Percentiles rank a stretch among this genome's conserved stretches.
Conservation (phyloP, 2,797 vertebrate genomes). For the Coreius guichenoti region DNA sequence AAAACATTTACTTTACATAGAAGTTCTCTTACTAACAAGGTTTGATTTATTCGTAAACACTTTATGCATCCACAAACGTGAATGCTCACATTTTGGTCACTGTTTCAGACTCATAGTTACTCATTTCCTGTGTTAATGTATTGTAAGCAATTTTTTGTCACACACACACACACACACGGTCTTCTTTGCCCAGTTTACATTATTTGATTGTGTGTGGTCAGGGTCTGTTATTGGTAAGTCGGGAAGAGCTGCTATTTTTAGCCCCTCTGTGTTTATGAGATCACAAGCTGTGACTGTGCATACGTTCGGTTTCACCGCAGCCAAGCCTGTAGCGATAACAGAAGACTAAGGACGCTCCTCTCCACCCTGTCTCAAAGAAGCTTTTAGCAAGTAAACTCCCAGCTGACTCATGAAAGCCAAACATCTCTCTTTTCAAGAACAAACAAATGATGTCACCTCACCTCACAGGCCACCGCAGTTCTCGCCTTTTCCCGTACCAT, state of each 20-base stretch:
- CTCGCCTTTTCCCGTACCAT: constrained; percentile 38
- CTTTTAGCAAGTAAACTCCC: constrained; percentile 46
- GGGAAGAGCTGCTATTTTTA: constrained; percentile 48
- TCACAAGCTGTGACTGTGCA: constrained; percentile 49
- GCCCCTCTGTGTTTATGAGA: constrained; percentile 43
- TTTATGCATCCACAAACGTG: background rate
- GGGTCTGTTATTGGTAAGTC: constrained; percentile 21
- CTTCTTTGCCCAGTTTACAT: constrained; percentile 26
- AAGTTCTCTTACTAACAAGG: background rate
- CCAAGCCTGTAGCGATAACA: constrained; percentile 38
- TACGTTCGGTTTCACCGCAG: constrained; percentile 38
- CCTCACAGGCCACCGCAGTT: constrained; percentile 37
- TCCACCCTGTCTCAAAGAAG: constrained; percentile 33
- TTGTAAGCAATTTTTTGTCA: background rate
- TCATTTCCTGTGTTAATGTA: background rate
- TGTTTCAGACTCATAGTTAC: background rate
- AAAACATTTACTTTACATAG: background rate
- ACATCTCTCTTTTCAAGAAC: constrained; percentile 42
- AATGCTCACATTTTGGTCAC: background rate
- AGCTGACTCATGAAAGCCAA: constrained; percentile 41
- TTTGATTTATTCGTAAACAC: background rate
- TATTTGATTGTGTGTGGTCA: constrained; percentile 23
- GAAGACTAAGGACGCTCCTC: constrained; percentile 30
- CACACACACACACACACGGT: background rate
- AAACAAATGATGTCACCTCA: constrained; percentile 61